Conservation (phyloP, 2,888 invertebrate species). For the Prionchulus punctatus region DNA sequence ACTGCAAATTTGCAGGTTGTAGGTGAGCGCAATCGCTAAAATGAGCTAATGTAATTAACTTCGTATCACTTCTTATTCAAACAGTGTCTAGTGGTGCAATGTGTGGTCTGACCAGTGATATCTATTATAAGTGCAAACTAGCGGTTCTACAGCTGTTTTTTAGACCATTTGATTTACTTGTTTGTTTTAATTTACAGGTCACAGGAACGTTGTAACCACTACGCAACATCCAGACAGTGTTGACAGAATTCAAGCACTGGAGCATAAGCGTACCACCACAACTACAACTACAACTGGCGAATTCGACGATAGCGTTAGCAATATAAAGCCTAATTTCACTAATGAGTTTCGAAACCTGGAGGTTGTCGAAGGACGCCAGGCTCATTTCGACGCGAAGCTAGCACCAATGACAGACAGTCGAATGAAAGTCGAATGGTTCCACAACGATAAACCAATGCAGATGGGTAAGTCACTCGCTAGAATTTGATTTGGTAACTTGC, state of each 20-base stretch:
- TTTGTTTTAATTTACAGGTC: neutral
- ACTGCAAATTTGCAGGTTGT: constrained; percentile 62
- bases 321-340: constrained; percentile 75
- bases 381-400: constrained; percentile 79
- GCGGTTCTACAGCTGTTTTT: too few species aligned
- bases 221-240: constrained; percentile 74
- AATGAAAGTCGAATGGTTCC: constrained; percentile 88
- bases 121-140: neutral
- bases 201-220: neutral
- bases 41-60: neutral
- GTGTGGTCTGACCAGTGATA: too few species aligned
- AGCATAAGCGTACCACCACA: constrained; percentile 40
- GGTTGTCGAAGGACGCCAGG: constrained; percentile 80
- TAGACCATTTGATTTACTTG: too few species aligned
- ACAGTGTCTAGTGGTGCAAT: too few species aligned
- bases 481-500: neutral
- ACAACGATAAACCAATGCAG: constrained; percentile 62
- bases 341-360: constrained; percentile 76
- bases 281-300: neutral
- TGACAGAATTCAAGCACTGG: constrained; percentile 71
- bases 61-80: too few species aligned
- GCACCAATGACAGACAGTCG: constrained; percentile 84
- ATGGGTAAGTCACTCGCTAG: constrained; percentile 14
- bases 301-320: constrained; percentile 13
- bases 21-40: constrained; percentile 44